phyloP scores from a whole-genome alignment of 2,797 vertebrate genomes.

The Tapirus indicus region DNA sequence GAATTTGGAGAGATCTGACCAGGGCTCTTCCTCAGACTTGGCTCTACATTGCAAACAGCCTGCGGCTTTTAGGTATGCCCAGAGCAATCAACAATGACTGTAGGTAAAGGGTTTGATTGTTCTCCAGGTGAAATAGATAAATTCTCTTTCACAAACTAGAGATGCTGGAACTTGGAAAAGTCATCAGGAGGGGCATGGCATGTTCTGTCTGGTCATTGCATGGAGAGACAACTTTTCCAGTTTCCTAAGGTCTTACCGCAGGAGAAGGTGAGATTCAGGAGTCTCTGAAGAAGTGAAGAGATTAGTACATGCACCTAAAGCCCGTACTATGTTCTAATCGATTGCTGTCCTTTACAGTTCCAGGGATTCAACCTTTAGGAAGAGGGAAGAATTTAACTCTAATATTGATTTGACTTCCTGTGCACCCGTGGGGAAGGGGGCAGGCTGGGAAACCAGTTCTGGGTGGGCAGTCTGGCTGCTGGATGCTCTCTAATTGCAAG shows the following conservation, averaged over 20 bases:
- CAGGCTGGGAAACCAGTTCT: background rate
- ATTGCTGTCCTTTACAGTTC: background rate
- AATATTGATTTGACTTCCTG: constrained; percentile 48
- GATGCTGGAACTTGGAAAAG: background rate
- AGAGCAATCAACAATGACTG: background rate
- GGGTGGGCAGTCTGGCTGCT: background rate
- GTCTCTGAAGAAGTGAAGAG: background rate
- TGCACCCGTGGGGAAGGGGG: background rate
- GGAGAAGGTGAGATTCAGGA: background rate
- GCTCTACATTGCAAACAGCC: background rate
- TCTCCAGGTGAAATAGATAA: background rate
- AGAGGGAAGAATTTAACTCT: constrained; percentile 39
- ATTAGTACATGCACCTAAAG: background rate
- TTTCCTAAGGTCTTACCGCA: background rate
- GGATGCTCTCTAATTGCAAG: constrained; percentile 22
- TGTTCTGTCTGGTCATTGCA: background rate
- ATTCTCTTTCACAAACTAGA: background rate
- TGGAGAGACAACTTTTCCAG: background rate
- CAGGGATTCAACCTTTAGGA: constrained; percentile 48
- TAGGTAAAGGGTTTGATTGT: background rate
- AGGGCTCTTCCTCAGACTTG: background rate
- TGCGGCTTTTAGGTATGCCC: background rate
- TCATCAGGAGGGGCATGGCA: background rate
- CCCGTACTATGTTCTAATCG: background rate
- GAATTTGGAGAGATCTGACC: background rate